phyloP scores from a whole-genome alignment of 2,888 invertebrate species.

The Melieria crassipennis region DNA sequence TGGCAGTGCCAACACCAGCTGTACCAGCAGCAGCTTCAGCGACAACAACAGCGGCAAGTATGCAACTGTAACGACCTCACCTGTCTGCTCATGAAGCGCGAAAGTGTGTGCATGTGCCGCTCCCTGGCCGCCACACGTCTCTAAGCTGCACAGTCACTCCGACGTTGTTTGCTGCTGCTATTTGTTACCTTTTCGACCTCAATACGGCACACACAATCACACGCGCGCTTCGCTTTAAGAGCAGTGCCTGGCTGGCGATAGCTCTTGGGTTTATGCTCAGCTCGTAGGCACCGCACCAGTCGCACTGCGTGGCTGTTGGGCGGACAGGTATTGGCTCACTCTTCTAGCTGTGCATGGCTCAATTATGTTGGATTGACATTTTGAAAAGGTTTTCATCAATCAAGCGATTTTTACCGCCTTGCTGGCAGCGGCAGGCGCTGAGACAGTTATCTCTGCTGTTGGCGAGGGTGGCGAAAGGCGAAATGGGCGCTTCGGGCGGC shows the following conservation, averaged over 20 bases:
- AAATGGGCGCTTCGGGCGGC: no score
- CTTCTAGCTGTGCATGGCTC: conserved; percentile 46
- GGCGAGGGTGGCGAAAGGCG: neutral
- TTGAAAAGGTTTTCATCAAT: conserved; percentile 58
- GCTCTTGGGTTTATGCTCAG: no score
- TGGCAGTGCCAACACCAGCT: conserved; percentile 6
- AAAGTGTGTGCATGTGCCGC: neutral
- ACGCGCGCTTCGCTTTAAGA: neutral
- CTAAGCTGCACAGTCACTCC: conserved; percentile 1
- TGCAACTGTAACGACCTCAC: conserved; percentile 3
- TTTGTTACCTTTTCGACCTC: conserved; percentile 38
- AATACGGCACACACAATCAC: conserved; percentile 29
- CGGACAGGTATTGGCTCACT: neutral
- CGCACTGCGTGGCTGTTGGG: neutral
- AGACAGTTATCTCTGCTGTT: neutral
- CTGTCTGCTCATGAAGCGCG: neutral
- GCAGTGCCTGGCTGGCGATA: neutral
- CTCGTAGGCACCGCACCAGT: no score
- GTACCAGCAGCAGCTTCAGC: conserved; percentile 8
- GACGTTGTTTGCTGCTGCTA: conserved; percentile 20
- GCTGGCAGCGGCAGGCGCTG: neutral
- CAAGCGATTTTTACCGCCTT: conserved; percentile 45
- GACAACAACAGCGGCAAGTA: conserved; percentile 12
- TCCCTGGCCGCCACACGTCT: neutral
- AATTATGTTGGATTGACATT: conserved; percentile 60